phyloP scores from a whole-genome alignment of 1,140 invertebrate genomes.

The Drosophila suzukii region DNA sequence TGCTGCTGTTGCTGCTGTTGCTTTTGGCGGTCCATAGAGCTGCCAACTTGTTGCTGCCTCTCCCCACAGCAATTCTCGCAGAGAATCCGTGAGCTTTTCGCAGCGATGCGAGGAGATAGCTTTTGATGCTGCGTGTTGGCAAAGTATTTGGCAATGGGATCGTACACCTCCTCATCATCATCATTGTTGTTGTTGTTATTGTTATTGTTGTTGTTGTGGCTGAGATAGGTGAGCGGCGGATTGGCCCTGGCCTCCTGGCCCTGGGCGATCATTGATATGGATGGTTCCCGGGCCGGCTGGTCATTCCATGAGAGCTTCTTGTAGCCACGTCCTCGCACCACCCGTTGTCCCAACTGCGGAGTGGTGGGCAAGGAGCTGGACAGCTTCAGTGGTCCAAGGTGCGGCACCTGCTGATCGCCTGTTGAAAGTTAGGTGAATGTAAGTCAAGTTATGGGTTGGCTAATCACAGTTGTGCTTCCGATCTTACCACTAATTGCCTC shows the following conservation, averaged over 20 bases:
- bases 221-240: constrained; percentile 36
- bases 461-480: background rate
- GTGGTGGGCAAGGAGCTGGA: constrained; percentile 62
- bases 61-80: constrained; percentile 79
- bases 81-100: constrained; percentile 72
- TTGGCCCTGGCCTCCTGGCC: constrained; percentile 38
- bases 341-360: constrained; percentile 58
- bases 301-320: constrained; percentile 59
- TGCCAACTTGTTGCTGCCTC: constrained; percentile 62
- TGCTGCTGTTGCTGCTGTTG: constrained; percentile 4
- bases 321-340: constrained; percentile 42
- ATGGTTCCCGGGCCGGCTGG: constrained; percentile 11
- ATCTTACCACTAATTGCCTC: constrained; percentile 11
- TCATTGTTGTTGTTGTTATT: constrained; percentile 36
- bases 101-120: constrained; percentile 38
- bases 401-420: constrained; percentile 14
- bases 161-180: constrained; percentile 43
- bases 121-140: constrained; percentile 43
- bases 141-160: constrained; percentile 57
- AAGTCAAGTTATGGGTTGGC: background rate
- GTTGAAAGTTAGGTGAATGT: constrained; percentile 4
- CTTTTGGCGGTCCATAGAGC: constrained; percentile 32
- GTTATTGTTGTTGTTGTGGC: constrained; percentile 20
- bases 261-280: constrained; percentile 37
- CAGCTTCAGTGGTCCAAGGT: constrained; percentile 31